These are phyloP conservation scores for Heptranchias perlo DNA, from an alignment of 2,113 vertebrate species.

Conservation along the genomic window DNA sequence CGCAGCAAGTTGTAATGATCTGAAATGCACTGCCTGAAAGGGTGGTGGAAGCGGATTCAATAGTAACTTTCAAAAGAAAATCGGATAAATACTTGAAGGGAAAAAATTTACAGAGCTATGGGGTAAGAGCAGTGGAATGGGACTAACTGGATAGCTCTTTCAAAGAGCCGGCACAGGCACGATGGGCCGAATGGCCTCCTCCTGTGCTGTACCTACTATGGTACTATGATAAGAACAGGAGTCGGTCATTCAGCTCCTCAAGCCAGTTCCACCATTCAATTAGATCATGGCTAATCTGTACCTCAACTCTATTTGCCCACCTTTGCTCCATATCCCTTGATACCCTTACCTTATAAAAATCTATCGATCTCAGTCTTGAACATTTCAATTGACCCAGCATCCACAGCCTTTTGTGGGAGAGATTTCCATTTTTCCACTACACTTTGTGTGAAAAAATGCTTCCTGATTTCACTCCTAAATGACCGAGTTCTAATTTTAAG, in stretches of 20 bases:
- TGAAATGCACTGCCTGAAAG: too few species aligned
- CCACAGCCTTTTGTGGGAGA: background rate
- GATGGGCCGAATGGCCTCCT: too few species aligned
- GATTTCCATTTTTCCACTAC: background rate
- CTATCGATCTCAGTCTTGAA: background rate
- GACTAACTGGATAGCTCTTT: too few species aligned
- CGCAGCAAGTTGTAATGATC: too few species aligned
- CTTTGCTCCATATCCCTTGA: background rate
- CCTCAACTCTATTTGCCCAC: background rate
- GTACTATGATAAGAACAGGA: too few species aligned
- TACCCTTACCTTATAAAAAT: background rate
- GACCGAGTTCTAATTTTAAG: background rate
- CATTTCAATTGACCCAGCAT: background rate
- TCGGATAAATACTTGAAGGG: too few species aligned
- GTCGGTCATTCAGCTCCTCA: background rate
- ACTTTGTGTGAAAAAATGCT: background rate
- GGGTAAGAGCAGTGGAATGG: too few species aligned
- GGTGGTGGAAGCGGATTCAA: too few species aligned
- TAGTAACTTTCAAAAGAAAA: too few species aligned
- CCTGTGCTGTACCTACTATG: too few species aligned
- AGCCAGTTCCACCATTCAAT: background rate
- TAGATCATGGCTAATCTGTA: background rate
- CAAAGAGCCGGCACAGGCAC: too few species aligned
- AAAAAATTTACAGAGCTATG: too few species aligned
- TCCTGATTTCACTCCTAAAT: background rate